Evolutionary conservation across 2,113 vertebrate species (phyloP), one percentile per base, ranked within the genome.

Genomic region (Tinamus guttatus): DNA sequence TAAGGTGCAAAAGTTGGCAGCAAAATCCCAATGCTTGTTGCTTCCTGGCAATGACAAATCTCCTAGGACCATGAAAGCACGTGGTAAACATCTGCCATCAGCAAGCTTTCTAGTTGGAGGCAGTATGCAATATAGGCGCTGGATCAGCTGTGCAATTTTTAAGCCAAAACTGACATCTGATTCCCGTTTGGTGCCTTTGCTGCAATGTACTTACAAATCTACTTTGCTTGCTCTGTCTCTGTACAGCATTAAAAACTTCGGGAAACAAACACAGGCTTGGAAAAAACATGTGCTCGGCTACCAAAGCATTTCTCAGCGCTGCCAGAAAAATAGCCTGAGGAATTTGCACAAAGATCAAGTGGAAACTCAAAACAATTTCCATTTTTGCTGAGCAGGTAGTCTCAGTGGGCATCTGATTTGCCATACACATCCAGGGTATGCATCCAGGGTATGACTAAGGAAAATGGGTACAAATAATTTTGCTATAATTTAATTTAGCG

Each of bases 121-220:
- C 51, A 89, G 34, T 60, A 45, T 41, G 68, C 75, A 67, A 65
- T 24, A 88, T 5, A 85, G 51, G 41, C 2, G 0, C 18, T 59
- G 40, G 82, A 92, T 81, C 87, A 96, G 76, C 78, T 86, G 82
- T 32, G 41, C 19, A 13, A 6, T 68, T 85, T 87, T 0, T 5
- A 89, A 82, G 83, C 88, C 90, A 96, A 77, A 1, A 5, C 43
- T 69, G 86, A 96, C 90, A 94, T 93, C 65, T 92, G 93, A 96
- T 89, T 95, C 70, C 67, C 68, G 69, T 96, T 96, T 85, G 60
- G 51, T 78, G 47, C 20, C 51, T 77, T 86, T 80, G 38, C 74
- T 85, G 68, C 78, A 68, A 65, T 11, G 56, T 36, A 67, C 49
- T 89, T 88, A 80, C 2, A 7, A 91, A 86, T 78, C 34, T 40